These are phyloP conservation scores for Tachuris rubrigastra DNA, from an alignment of 2,113 vertebrate species.

Conservation along the genomic window DNA sequence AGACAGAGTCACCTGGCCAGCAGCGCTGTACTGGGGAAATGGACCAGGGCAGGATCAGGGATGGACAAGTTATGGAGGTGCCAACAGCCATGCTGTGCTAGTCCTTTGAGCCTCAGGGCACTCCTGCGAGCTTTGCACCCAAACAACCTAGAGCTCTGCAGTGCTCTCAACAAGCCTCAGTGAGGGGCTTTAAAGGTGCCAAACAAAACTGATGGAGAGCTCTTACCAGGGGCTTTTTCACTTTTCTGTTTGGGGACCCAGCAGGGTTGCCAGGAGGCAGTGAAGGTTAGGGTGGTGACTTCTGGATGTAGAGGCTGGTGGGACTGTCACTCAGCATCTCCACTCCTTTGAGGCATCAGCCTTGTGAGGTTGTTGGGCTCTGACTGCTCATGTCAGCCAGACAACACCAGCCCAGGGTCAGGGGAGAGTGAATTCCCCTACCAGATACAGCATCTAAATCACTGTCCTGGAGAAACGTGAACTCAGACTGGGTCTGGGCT, in stretches of 20 bases:
- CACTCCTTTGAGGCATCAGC: background rate
- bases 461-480: background rate
- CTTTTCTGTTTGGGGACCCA: background rate
- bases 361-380: background rate
- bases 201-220: background rate
- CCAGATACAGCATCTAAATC: background rate
- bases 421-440: background rate
- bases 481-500: background rate
- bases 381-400: background rate
- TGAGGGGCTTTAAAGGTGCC: background rate
- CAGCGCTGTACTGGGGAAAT: fast-evolving
- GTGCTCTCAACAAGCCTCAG: background rate
- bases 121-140: background rate
- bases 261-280: background rate
- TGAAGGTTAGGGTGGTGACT: background rate
- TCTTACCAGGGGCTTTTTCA: background rate
- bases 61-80: background rate
- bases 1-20: background rate
- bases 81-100: background rate
- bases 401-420: background rate
- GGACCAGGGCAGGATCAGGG: too few relatives aligned
- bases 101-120: background rate
- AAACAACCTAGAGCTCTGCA: background rate
- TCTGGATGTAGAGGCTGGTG: background rate
- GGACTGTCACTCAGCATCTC: background rate